These are phyloP conservation scores for Halcyon malimbica DNA, from an alignment of 2,113 vertebrate genomes.

Conservation along the genomic window DNA sequence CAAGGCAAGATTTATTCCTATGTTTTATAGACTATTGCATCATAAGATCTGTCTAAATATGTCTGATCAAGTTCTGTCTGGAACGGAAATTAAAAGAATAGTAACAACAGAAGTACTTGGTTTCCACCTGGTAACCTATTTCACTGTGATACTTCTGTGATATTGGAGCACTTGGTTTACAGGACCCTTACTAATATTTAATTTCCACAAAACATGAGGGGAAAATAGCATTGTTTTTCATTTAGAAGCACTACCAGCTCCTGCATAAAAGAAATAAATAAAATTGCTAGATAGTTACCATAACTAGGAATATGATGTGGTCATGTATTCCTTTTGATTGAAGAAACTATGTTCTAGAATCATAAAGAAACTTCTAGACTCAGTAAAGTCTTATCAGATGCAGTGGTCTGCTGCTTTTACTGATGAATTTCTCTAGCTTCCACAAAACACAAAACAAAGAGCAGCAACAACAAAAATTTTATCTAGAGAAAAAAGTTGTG, in stretches of 20 bases:
- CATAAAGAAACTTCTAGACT: neutral
- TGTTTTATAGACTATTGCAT: neutral
- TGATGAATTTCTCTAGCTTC: neutral
- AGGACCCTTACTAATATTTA: neutral
- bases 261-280: neutral
- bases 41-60: neutral
- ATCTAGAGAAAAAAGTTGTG: neutral
- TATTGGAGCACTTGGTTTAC: neutral
- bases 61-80: neutral
- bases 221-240: neutral
- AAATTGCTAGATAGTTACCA: neutral
- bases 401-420: neutral
- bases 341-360: neutral
- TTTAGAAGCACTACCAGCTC: neutral
- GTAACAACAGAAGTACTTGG: neutral
- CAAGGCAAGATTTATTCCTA: neutral
- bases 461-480: neutral
- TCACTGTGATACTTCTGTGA: neutral
- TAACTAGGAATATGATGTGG: neutral
- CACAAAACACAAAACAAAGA: neutral
- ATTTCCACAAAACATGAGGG: neutral
- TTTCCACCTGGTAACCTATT: neutral
- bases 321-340: neutral
- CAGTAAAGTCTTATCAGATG: neutral
- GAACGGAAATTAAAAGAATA: neutral